Base-by-base conservation (phyloP, 2,113 vertebrate genomes). In the Boleophthalmus pectinirostris region DNA sequence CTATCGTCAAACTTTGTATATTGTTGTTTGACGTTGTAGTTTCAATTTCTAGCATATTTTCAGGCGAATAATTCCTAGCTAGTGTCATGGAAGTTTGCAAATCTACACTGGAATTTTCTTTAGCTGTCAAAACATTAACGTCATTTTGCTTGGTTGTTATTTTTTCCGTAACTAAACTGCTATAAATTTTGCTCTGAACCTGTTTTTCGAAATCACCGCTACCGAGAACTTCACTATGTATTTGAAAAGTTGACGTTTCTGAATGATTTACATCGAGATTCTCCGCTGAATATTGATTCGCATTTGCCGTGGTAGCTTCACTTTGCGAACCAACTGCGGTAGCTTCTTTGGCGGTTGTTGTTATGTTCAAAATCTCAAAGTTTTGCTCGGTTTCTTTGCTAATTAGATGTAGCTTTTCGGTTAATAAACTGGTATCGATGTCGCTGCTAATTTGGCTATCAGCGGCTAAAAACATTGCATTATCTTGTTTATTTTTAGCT, bases 231-330 rank as follows among this genome's bases (percentile, higher is more conserved):
- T n/a, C n/a, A n/a, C n/a, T n/a, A n/a, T n/a, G n/a, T n/a, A n/a
- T n/a, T n/a, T n/a, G n/a, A n/a, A n/a, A n/a, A n/a, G n/a, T n/a
- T n/a, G 35, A 38, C 57, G 61, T 73, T 47, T 18, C 13, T 70
- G 71, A 63, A 51, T 71, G n/a, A 38, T 3, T 4, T 12, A 78
- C 16, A 21, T 72, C 18, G 68, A 43, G 13, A 20, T 21, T 54
- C 1, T 25, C 72, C 65, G 73, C 53, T 7, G 86, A 68, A 0
- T 1, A 65, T 20, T 74, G 49, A 24, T 60, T 29, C 29, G 57
- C 25, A 15, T 16, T 18, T 8, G 57, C 33, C 7, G 68, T 70
- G 72, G 83, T 57, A 77, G 74, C 1, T 38, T 79, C 64, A 0
- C 53, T 56, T 54, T 54, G 51, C 51, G 10, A 54, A n/a, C 10